Base-by-base conservation (phyloP, 2,888 invertebrate genomes). In the Eulithis prunata region DNA sequence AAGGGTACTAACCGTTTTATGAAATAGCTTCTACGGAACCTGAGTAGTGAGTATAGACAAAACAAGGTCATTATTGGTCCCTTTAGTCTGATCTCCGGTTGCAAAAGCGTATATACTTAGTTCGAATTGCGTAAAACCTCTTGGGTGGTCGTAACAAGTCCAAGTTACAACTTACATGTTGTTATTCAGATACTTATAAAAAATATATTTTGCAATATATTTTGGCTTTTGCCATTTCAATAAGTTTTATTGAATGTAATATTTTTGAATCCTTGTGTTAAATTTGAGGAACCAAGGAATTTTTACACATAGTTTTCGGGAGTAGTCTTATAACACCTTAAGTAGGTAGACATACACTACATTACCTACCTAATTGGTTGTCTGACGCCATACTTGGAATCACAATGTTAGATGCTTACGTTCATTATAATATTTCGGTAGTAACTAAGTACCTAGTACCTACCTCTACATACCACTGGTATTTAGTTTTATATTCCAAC, bases 61-160 rank as follows among this genome's bases (percentile, higher is more conserved):
- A 13, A 58, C 21, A 38, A 8, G n/a, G 28, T 21, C 11, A 28
- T 52, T n/a, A 41, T 52, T 59, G 43, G 49, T 58, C 10, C n/a
- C 21, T 47, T 41, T 49, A 41, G 38, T 10, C 3, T 52, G 43
- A 32, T 59, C n/a, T 59, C 51, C 41, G 41, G 28, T 65, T 65
- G 46, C 46, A 52, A 66, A 58, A 58, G 57, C 51, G 43, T 11
- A 41, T 8, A 7, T 11, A 41, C 41, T 41, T 41, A 38, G 13
- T 54, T 21, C 43, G 43, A 54, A 57, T 62, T 57, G 47, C 47
- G 52, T 54, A 28, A 62, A 62, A 12, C 65, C 36, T 55, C 58
- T 58, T 58, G 57, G 57, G 66, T 65, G 60, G 60, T 61, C 57
- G 32, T 57, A 53, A 65, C 52, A 14, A 47, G 52, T 7, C 47